These are phyloP conservation scores for Epiblema foenella DNA, from an alignment of 2,888 invertebrate species.

Conservation along the genomic window DNA sequence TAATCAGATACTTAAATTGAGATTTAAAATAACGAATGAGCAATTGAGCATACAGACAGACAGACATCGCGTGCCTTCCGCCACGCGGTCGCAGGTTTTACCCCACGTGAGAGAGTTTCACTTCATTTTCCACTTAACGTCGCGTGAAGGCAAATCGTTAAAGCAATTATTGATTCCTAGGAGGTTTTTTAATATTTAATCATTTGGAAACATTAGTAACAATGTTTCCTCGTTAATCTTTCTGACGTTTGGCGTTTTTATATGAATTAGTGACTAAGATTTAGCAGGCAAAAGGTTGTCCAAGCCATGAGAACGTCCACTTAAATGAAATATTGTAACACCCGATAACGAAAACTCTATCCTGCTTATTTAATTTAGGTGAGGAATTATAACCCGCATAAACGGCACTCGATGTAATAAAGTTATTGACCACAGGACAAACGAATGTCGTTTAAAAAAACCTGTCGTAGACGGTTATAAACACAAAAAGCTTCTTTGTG, in stretches of 20 bases:
- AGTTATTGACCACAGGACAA: too few relatives aligned
- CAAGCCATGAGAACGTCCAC: not conserved
- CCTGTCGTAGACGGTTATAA: too few relatives aligned
- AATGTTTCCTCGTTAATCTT: slow-evolving; percentile 12
- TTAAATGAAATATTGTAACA: not conserved
- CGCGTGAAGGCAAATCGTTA: slow-evolving; percentile 44
- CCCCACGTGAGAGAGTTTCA: slow-evolving; percentile 42
- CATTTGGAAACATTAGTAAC: not conserved
- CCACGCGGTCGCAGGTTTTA: slow-evolving; percentile 26
- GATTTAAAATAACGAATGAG: too few relatives aligned
- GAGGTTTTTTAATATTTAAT: slow-evolving; percentile 20
- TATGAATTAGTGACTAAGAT: not conserved
- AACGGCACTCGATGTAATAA: too few relatives aligned
- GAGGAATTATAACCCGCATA: too few relatives aligned
- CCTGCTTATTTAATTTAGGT: too few relatives aligned
- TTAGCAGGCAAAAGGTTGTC: slow-evolving; percentile 12
- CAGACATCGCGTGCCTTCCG: slow-evolving; percentile 60
- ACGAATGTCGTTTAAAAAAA: too few relatives aligned
- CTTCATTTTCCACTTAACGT: slow-evolving; percentile 45
- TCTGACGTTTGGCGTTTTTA: slow-evolving; percentile 16
- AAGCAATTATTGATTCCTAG: slow-evolving; percentile 32
- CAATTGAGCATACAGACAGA: slow-evolving; percentile 51
- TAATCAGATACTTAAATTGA: not conserved
- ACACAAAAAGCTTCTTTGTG: too few relatives aligned
- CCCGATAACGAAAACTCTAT: too few relatives aligned